phyloP scores from a whole-genome alignment of 92 coral and sea anemone species.

The Palythoa grandiflora region DNA sequence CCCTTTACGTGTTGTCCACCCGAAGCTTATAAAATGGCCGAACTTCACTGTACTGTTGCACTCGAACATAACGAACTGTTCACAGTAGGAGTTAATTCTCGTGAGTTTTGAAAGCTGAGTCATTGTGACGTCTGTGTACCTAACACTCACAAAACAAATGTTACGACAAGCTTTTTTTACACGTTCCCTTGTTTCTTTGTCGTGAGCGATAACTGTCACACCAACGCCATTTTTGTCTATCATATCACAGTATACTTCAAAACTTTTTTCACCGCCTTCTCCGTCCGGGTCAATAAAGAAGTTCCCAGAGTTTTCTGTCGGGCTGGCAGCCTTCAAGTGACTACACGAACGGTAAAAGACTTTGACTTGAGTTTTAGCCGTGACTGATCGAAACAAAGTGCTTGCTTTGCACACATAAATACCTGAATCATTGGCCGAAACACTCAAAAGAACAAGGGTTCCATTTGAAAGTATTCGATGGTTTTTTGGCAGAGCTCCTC shows the following conservation, averaged over 20 bases:
- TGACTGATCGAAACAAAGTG: background rate
- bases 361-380: background rate
- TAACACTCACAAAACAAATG: background rate
- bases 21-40: background rate
- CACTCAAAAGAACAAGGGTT: background rate
- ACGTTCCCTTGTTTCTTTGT: conserved; percentile 54
- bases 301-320: background rate
- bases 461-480: background rate
- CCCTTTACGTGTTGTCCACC: conserved; percentile 57
- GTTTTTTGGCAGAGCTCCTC: background rate
- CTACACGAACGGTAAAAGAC: conserved; percentile 14
- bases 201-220: conserved; percentile 68
- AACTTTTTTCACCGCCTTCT: conserved; percentile 17
- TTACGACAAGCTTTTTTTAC: conserved; percentile 47
- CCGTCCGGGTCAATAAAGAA: conserved; percentile 47
- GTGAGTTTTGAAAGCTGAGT: conserved; percentile 33
- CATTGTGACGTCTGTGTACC: conserved; percentile 20
- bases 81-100: conserved; percentile 30
- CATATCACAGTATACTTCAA: conserved; percentile 60
- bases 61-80: conserved; percentile 55
- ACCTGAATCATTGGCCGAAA: background rate
- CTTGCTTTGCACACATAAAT: background rate
- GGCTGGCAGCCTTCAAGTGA: conserved; percentile 13
- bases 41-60: background rate
- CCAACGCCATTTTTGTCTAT: conserved; percentile 53